Evolutionary conservation across 2,888 invertebrate species (phyloP), one percentile per base, ranked within the genome.

Genomic region (Colostygia pectinataria): DNA sequence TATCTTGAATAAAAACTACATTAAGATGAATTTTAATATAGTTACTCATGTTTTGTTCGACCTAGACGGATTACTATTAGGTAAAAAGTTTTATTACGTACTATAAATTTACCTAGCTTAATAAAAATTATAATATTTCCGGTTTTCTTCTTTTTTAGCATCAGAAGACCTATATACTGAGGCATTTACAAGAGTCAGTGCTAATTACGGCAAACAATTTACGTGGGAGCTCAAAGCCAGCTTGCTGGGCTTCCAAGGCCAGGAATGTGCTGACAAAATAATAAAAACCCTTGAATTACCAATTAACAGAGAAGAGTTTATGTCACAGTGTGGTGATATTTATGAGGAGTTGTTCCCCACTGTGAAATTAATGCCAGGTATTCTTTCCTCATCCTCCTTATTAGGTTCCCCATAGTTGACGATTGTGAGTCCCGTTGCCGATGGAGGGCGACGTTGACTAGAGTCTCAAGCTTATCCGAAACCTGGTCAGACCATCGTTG

Each of bases 181-280:
- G 74, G 94, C 93, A 2, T 94, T 93, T 65, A 92, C 94, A 72
- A 90, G 83, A 62, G 91, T 95, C 15, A 90, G 94, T 58, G 91
- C 91, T 50, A 90, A 90, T 48, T 96, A 93, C 83, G 95, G 93
- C 0, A 95, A 95, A 77, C 85, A 80, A 5, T 97, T 94, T 74
- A 95, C 95, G 0, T 96, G 95, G 94, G 95, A 96, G 24, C 74
- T 95, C 13, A 97, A 97, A 81, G 80, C 91, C 3, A 86, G 87
- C 54, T 72, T 93, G 25, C 93, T 96, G 91, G 96, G 96, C 1
- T 89, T 93, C 46, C 93, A 93, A 68, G 92, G 92, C 1, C 79
- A 75, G 4, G 94, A 94, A 55, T 91, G 93, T 56, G 92, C 94
- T 0, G 86, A 91, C 65, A 91, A 83, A 61, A 91, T 95, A 32